Conservation (phyloP, 2,888 invertebrate genomes). For the Ormyrus thymus region DNA sequence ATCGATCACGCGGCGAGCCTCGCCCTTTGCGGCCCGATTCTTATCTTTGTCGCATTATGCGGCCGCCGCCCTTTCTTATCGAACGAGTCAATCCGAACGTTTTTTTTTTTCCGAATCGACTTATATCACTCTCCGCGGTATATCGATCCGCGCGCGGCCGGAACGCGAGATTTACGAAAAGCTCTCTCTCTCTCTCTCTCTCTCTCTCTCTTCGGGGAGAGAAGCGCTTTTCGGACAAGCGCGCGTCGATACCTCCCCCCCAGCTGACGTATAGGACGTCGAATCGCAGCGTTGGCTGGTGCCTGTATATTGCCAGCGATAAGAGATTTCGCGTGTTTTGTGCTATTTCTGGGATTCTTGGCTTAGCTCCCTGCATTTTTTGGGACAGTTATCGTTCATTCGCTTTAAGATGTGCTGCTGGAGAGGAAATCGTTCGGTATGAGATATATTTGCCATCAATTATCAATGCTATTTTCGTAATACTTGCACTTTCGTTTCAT, state of each 20-base stretch:
- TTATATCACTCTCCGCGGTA: slow-evolving; percentile 8
- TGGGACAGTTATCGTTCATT: background rate
- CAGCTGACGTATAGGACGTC: too few species aligned
- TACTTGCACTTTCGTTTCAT: too few species aligned
- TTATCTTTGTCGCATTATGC: slow-evolving; percentile 32
- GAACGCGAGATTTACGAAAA: background rate
- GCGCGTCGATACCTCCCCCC: too few species aligned
- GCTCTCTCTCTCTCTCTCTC: too few species aligned
- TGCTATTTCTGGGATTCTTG: background rate
- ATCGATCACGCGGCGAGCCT: slow-evolving; percentile 25
- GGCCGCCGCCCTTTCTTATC: slow-evolving; percentile 11
- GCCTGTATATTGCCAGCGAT: background rate
- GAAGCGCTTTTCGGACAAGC: too few species aligned
- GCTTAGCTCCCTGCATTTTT: background rate
- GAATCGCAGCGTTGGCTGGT: too few species aligned
- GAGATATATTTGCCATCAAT: too few species aligned
- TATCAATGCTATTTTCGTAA: too few species aligned
- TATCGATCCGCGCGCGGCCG: slow-evolving; percentile 4
- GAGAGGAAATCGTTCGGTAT: too few species aligned
- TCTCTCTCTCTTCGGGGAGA: too few species aligned
- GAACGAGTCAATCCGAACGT: slow-evolving; percentile 21
- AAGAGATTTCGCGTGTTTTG: background rate
- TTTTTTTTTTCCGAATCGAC: slow-evolving; percentile 13
- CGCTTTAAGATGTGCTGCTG: too few species aligned
- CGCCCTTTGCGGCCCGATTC: background rate